phyloP scores from a whole-genome alignment of 2,888 invertebrate species.

The Epirrhoe alternata region DNA sequence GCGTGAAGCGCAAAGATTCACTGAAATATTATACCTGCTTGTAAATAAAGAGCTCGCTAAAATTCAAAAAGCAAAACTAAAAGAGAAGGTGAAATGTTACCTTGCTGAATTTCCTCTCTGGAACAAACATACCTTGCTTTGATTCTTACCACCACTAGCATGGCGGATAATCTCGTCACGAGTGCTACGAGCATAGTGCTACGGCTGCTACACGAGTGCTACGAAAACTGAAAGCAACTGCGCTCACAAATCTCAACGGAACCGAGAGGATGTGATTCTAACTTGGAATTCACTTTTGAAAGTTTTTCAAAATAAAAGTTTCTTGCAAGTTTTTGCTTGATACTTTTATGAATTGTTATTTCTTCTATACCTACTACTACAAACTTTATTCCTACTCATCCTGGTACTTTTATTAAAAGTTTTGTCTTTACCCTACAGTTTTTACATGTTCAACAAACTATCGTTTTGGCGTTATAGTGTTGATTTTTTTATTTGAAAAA shows the following conservation, averaged over 20 bases:
- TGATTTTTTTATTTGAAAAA: no score
- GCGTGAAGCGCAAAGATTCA: no score
- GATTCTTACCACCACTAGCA: conserved; percentile 44
- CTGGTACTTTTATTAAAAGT: no score
- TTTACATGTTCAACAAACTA: no score
- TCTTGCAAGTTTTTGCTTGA: background rate
- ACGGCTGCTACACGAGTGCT: conserved; percentile 24
- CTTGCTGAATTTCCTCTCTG: conserved; percentile 1
- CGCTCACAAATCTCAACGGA: conserved; percentile 2
- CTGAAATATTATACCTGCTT: no score
- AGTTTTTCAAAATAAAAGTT: background rate
- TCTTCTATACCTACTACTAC: background rate
- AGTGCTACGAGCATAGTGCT: conserved; percentile 28
- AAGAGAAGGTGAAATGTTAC: conserved; percentile 5
- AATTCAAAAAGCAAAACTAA: conserved; percentile 1
- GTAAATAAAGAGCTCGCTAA: background rate
- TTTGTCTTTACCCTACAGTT: no score
- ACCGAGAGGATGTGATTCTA: conserved; percentile 1
- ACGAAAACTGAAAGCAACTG: conserved; percentile 25
- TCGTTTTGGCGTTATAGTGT: no score
- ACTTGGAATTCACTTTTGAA: background rate
- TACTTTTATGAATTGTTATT: background rate
- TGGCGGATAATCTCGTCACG: conserved; percentile 40
- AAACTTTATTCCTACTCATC: no score
- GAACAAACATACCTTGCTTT: conserved; percentile 48